Percentiles rank a stretch among this genome's conserved stretches.
phyloP scores from a whole-genome alignment of 2,888 invertebrate genomes.

The Hirudinaria manillensis region DNA sequence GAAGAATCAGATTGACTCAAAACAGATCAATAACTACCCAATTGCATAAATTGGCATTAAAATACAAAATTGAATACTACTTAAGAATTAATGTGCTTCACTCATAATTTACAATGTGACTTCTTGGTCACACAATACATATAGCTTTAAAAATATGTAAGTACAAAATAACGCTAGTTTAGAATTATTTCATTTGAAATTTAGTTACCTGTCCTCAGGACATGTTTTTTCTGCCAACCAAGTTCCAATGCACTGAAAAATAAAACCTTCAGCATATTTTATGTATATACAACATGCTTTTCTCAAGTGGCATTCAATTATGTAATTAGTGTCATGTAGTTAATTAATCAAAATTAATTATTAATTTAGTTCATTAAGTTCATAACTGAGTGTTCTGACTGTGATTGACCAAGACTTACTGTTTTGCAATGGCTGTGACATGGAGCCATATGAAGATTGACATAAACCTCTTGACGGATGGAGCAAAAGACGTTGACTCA shows the following conservation, averaged over 20 bases:
- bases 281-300: neutral
- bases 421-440: constrained; percentile 48
- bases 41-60: neutral
- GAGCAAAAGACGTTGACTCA: constrained; percentile 47
- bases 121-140: too few species aligned
- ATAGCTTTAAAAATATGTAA: too few species aligned
- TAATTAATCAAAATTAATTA: neutral
- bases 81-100: constrained; percentile 1
- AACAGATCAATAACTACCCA: neutral
- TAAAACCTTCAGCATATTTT: neutral
- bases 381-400: neutral
- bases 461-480: constrained; percentile 47
- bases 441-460: constrained; percentile 45
- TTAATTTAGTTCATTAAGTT: too few species aligned
- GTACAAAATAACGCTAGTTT: too few species aligned
- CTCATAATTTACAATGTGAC: too few species aligned
- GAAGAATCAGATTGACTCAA: too few species aligned
- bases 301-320: too few species aligned
- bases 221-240: constrained; percentile 46
- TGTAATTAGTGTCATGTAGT: neutral
- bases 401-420: constrained; percentile 36
- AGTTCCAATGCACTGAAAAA: constrained; percentile 43
- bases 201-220: constrained; percentile 46
- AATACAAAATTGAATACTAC: neutral
- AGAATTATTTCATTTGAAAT: neutral